A percentile compares a stretch with the other conserved stretches of the same genome.
phyloP scores from a whole-genome alignment of 1,140 invertebrate species.

The Neotoxoptera formosana region DNA sequence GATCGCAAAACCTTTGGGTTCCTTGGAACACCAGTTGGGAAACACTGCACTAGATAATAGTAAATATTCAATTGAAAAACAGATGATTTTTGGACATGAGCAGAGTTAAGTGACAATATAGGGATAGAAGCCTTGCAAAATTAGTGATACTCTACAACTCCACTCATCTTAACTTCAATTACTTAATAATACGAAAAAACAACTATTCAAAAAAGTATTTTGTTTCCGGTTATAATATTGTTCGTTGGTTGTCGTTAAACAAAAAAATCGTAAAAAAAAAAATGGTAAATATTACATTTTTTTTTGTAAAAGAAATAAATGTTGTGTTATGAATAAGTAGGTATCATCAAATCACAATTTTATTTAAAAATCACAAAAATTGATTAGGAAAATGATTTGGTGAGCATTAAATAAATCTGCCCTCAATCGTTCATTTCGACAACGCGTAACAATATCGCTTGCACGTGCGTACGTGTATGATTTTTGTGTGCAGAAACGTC shows the following conservation, averaged over 20 bases:
- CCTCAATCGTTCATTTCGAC: background rate
- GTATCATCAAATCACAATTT: too few relatives aligned
- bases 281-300: too few relatives aligned
- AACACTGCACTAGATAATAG: background rate
- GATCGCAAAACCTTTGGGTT: too few relatives aligned
- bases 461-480: background rate
- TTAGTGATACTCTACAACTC: background rate
- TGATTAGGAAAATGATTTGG: background rate
- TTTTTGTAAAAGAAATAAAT: background rate
- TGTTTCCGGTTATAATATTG: background rate
- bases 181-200: background rate
- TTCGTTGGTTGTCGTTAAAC: background rate
- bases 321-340: too few relatives aligned
- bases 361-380: background rate
- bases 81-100: background rate
- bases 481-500: slow-evolving; percentile 64
- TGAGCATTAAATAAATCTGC: background rate
- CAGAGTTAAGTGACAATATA: background rate
- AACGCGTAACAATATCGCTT: background rate
- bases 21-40: too few relatives aligned
- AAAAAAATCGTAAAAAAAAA: too few relatives aligned
- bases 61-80: background rate
- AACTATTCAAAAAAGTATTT: background rate
- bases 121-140: background rate
- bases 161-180: background rate